phyloP scores from a whole-genome alignment of 2,113 vertebrate species.

The Macroglossus sobrinus region DNA sequence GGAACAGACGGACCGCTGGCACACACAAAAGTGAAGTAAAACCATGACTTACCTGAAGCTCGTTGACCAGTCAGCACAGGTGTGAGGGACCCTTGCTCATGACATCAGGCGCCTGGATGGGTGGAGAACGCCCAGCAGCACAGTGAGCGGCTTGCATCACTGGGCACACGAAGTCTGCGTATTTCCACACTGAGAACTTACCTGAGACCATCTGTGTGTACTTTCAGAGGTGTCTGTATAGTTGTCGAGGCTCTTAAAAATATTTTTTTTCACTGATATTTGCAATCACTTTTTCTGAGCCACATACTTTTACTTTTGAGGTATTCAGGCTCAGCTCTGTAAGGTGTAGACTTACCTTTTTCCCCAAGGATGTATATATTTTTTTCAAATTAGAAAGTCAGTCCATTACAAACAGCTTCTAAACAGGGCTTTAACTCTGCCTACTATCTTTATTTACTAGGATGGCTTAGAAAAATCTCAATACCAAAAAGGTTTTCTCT shows the following conservation, averaged over 20 bases:
- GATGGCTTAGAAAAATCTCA: constrained; percentile 13
- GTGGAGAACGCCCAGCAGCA: background rate
- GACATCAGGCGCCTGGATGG: background rate
- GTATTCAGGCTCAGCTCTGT: background rate
- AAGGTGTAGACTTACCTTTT: background rate
- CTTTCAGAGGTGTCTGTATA: background rate
- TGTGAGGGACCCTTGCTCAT: background rate
- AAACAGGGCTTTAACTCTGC: background rate
- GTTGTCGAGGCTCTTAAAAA: background rate
- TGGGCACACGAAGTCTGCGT: background rate
- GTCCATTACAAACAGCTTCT: background rate
- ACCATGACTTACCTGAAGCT: background rate
- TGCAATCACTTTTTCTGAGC: background rate
- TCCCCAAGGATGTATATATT: background rate
- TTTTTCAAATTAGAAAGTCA: background rate
- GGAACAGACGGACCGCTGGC: background rate
- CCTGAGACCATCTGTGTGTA: background rate
- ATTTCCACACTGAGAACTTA: background rate
- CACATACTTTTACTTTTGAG: constrained; percentile 35
- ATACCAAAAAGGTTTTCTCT: background rate
- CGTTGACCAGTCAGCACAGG: background rate
- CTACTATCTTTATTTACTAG: constrained; percentile 8
- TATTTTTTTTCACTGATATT: background rate
- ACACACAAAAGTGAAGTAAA: background rate
- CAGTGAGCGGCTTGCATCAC: background rate